Evolutionary conservation across 2,797 vertebrate genomes (phyloP), one percentile per base, ranked within the genome.

Genomic region (Gymnodraco acuticeps): DNA sequence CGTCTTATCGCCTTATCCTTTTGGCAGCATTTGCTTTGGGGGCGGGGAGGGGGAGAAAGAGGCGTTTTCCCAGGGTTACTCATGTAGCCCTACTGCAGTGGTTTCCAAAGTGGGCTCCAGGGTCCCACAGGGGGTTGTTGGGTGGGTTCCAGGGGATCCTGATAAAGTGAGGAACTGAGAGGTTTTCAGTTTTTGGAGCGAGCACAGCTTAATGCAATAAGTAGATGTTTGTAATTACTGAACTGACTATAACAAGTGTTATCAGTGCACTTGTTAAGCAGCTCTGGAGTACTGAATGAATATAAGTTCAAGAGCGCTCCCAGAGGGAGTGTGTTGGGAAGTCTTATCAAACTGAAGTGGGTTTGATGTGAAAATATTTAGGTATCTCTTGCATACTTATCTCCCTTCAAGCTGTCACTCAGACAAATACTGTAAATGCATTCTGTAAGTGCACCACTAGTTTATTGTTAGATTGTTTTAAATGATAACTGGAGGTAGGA

Each of bases 21-120:
- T 87, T 81, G 83, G 82, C 85, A 84, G 77, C 87, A 48, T 86
- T 91, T 88, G 77, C 73, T 89, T 78, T 83, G 9, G 82, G 82
- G 73, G 76, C 58, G 70, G 81, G 80, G 41, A 45, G 16, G 10
- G 46, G 8, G 45, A 41, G 69, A 70, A 43, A 75, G 68, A 81
- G 82, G 85, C 81, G 82, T 88, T 89, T 90, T 87, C 87, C 73
- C 82, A 78, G 79, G 77, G 68, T 79, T 54, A 82, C 63, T 78
- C 64, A 16, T 78, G 70, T 68, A 67, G 43, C 56, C 19, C 69
- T 33, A 7, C 52, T 75, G 80, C 70, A 83, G 75, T 82, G 84
- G 52, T 70, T 84, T 56, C 59, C 79, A 77, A 77, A 71, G 65
- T 74, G 53, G 47, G 64, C 58, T 74, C 59, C 9, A 42, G 51